Evolutionary conservation across 2,888 invertebrate genomes (phyloP).

Genomic region (Eupeodes latifasciatus): DNA sequence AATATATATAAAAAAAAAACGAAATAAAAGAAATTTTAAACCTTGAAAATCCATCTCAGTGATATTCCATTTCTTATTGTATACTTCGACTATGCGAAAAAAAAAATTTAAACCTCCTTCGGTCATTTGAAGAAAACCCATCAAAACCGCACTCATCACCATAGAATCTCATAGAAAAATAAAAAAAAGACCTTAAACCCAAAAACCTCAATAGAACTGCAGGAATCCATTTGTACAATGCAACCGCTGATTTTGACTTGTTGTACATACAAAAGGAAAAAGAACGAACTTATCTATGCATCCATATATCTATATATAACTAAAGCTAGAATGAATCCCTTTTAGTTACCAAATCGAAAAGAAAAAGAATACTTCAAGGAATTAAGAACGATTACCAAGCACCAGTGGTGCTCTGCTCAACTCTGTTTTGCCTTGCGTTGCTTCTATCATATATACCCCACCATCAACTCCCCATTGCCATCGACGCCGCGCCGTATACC

Average conservation of each 20-base stretch:
- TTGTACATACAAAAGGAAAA: neutral
- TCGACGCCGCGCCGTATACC: no score
- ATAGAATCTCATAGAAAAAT: constrained; percentile 30
- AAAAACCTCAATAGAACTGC: constrained; percentile 67
- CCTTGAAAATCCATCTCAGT: constrained; percentile 47
- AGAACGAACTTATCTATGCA: neutral
- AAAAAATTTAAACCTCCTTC: neutral
- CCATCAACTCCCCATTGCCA: no score
- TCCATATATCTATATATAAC: neutral
- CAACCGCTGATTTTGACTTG: constrained; percentile 70
- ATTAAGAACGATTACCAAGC: constrained; percentile 75
- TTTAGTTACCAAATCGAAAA: constrained; percentile 53
- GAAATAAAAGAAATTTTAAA: constrained; percentile 3
- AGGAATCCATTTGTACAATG: constrained; percentile 65
- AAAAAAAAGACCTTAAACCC: constrained; percentile 34
- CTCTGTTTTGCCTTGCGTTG: constrained; percentile 22
- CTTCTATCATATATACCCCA: neutral
- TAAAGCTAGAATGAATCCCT: constrained; percentile 17
- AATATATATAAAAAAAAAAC: neutral
- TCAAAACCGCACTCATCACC: constrained; percentile 44
- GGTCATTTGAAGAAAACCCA: constrained; percentile 44
- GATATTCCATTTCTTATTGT: neutral
- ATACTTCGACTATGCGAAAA: neutral
- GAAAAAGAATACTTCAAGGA: constrained; percentile 77
- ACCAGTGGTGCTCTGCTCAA: constrained; percentile 64